Base-by-base conservation (phyloP, 2,797 vertebrate genomes). In the Hydrophis major region DNA sequence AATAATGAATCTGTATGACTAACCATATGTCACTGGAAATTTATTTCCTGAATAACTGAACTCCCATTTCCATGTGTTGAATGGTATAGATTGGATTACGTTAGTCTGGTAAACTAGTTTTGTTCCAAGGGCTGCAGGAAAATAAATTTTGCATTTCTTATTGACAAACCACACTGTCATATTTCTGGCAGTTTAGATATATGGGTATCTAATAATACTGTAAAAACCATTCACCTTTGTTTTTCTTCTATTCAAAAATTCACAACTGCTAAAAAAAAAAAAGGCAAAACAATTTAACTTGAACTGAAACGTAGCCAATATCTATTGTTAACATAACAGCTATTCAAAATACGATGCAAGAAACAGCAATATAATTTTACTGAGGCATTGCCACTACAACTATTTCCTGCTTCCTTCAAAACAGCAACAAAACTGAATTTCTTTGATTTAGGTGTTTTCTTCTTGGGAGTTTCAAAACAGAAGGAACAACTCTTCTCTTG, bases 281-380 rank as follows among this genome's bases (percentile, higher is more conserved):
- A 5, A 95, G 94, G 92, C 66, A 94, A 93, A 95, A 90, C 60
- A 91, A n/a, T 92, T 94, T 92, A 88, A 6, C 69, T 86, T 93
- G 91, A 93, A 89, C 53, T 55, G 53, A 55, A 55, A 55, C n/a
- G 47, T 60, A 66, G 12, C n/a, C 4, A 0, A 86, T 59, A 61
- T 90, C 91, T 88, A 94, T 88, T 37, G 93, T 42, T 91, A 95
- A 92, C 93, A 94, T 0, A 5, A 0, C 78, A 94, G 93, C 66
- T 92, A n/a, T 1, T n/a, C 14, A 86, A 93, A 91, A 56, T 0
- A 0, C 78, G 32, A 86, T 86, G 59, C 47, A 94, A 93, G 20
- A 93, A 60, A 3, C 50, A 89, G 55, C 13, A 93, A 89, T 37
- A 14, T 61, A 78, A 93, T 91, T 92, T 88, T 59, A 86, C 22